Conservation (phyloP, 1,140 invertebrate genomes). For the Aphelenchoides fujianensis region DNA sequence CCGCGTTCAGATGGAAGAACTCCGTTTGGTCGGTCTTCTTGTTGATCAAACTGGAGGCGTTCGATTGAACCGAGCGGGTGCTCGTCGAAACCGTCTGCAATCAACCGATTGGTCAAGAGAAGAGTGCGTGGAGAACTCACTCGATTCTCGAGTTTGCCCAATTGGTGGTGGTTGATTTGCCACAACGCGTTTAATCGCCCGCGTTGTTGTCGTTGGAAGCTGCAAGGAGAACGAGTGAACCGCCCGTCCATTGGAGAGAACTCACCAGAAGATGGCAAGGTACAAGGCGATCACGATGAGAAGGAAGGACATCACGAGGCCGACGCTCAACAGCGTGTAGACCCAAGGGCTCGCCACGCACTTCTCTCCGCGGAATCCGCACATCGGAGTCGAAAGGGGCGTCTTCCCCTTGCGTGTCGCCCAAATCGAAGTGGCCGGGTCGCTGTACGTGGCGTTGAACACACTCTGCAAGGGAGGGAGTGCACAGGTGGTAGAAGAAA, state of each 20-base stretch:
- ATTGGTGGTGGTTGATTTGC: not conserved
- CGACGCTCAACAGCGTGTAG: not conserved
- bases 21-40: not conserved
- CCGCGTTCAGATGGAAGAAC: not conserved
- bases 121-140: not conserved
- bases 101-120: not conserved
- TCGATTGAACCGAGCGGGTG: not conserved
- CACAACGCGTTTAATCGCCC: slow-evolving; percentile 18
- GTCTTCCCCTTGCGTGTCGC: slow-evolving; percentile 27
- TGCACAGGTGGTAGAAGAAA: not conserved
- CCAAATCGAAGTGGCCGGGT: slow-evolving; percentile 27
- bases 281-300: not conserved
- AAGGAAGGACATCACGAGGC: not conserved
- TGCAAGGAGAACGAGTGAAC: not conserved
- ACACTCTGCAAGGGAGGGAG: not conserved
- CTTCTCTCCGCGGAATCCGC: slow-evolving; percentile 31
- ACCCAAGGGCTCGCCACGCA: slow-evolving; percentile 16
- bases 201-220: slow-evolving; percentile 13
- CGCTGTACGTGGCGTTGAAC: slow-evolving; percentile 9
- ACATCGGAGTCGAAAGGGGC: slow-evolving; percentile 22
- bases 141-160: slow-evolving; percentile 1
- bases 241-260: not conserved
- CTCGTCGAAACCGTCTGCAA: not conserved
- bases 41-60: not conserved
- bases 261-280: not conserved